Evolutionary conservation across 2,113 vertebrate species (phyloP), one percentile per base, ranked within the genome.

Genomic region (Leptosomus discolor): DNA sequence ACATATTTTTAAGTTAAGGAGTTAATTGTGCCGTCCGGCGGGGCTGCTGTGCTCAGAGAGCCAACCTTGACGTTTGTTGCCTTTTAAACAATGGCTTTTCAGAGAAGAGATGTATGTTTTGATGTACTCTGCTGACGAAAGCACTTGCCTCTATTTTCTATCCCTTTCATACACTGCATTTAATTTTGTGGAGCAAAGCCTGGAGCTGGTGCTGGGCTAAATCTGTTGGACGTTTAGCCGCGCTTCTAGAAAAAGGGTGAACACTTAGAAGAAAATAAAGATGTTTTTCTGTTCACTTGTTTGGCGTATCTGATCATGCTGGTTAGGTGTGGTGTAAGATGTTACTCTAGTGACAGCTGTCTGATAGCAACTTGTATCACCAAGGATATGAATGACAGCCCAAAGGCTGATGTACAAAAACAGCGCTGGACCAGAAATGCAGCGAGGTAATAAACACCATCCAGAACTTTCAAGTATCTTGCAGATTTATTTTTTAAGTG

Each of bases 1-100:
- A 23, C 0, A 0, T 48, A 9, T 53, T 50, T n/a, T n/a, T n/a
- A n/a, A n/a, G n/a, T n/a, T n/a, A n/a, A 71, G 27, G 81, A 68
- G 53, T 30, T 74, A 39, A 43, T 30, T 82, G 34, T 67, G 34
- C 34, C 23, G 51, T 58, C 46, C 78, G 46, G 46, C 34, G 32
- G 26, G 29, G 3, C 12, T 53, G n/a, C 64, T 87, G 76, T 15
- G 3, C 39, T 74, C 3, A 2, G 24, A 27, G 57, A 86, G 14
- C 39, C 71, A 73, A 13, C 58, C 45, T 77, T 77, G 69, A 50
- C 13, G 9, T 85, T 73, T 30, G 41, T 45, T 0, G 0, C 14
- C 29, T 78, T 50, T 67, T 54, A 46, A 67, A 51, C 19, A 24
- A 14, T 5, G 27, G 17, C 8, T 90, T 76, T 57, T 67, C 75